Percentiles rank a stretch among this genome's conserved stretches.
Evolutionary conservation across 1,140 invertebrate genomes (phyloP).

Genomic region (Stratiolaelaps scimitus): DNA sequence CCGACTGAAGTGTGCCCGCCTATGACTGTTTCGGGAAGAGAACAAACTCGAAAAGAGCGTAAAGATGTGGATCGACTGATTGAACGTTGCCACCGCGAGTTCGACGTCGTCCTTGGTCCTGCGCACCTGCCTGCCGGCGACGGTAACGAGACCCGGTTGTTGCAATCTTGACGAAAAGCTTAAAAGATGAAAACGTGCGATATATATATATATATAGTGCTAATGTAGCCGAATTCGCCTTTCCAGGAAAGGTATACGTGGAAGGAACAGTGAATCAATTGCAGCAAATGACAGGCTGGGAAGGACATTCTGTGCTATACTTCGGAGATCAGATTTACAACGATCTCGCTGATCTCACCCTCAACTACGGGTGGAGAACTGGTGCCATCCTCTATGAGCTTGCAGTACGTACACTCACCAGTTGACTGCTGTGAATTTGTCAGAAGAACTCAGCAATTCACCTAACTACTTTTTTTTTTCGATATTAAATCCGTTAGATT

Average conservation of each 20-base stretch:
- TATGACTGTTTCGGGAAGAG: too few relatives aligned
- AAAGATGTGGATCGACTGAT: too few relatives aligned
- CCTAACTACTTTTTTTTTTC: conserved; percentile 13
- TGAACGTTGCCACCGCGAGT: too few relatives aligned
- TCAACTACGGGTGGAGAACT: conserved; percentile 91
- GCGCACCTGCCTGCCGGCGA: too few relatives aligned
- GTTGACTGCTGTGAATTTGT: conserved; percentile 16
- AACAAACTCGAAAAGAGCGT: too few relatives aligned
- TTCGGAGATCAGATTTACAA: conserved; percentile 97
- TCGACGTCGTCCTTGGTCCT: too few relatives aligned
- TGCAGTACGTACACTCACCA: conserved; percentile 41
- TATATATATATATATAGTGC: too few relatives aligned
- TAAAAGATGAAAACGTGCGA: too few relatives aligned
- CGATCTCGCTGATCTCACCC: conserved; percentile 86
- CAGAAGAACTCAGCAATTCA: conserved; percentile 29
- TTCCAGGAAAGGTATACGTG: conserved; percentile 35
- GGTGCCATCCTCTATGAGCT: conserved; percentile 94
- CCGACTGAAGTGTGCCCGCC: too few relatives aligned
- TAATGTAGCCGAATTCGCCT: not conserved
- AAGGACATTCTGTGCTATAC: conserved; percentile 78
- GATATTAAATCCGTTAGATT: too few relatives aligned
- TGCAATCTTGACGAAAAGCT: too few relatives aligned
- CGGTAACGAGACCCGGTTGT: too few relatives aligned
- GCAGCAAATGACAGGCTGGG: conserved; percentile 80
- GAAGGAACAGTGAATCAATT: conserved; percentile 83